A percentile compares a stretch with the other conserved stretches of the same genome.
Conservation (phyloP, 2,113 vertebrate species). For the Propithecus coquereli region DNA sequence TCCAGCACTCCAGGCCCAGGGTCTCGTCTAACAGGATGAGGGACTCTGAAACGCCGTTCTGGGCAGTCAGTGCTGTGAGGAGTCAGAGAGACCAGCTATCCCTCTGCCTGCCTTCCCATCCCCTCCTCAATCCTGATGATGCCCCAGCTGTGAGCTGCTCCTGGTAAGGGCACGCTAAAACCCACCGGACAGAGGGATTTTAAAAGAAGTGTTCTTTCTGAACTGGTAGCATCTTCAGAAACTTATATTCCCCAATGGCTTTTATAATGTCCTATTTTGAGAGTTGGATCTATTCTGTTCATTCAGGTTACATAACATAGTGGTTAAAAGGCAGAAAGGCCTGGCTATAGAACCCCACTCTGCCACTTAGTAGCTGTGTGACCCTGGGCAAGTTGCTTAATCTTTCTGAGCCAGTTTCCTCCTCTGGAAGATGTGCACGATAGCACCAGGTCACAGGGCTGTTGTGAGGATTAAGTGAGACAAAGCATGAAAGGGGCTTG, state of each 20-base stretch:
- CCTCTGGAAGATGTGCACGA: neutral
- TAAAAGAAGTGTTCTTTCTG: slow-evolving; percentile 5
- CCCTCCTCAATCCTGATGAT: neutral
- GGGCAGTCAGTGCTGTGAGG: neutral
- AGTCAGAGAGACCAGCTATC: neutral
- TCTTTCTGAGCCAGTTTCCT: neutral
- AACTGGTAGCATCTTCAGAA: neutral
- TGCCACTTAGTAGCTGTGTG: neutral
- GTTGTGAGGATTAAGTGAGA: neutral
- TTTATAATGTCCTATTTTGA: neutral
- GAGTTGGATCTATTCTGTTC: neutral
- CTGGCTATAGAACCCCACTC: neutral
- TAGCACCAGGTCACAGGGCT: neutral
- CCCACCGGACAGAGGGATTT: neutral
- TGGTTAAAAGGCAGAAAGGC: neutral
- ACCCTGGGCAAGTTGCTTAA: neutral
- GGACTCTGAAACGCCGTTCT: neutral
- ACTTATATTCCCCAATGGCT: neutral
- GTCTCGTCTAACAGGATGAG: neutral
- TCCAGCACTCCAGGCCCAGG: neutral
- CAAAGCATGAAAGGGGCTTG: neutral
- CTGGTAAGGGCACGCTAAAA: neutral
- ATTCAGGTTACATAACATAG: neutral
- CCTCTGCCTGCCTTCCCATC: neutral
- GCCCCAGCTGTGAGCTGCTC: neutral